Evolutionary conservation across 2,888 invertebrate genomes (phyloP), one percentile per base, ranked within the genome.

Genomic region (Cheilosia scutellata): DNA sequence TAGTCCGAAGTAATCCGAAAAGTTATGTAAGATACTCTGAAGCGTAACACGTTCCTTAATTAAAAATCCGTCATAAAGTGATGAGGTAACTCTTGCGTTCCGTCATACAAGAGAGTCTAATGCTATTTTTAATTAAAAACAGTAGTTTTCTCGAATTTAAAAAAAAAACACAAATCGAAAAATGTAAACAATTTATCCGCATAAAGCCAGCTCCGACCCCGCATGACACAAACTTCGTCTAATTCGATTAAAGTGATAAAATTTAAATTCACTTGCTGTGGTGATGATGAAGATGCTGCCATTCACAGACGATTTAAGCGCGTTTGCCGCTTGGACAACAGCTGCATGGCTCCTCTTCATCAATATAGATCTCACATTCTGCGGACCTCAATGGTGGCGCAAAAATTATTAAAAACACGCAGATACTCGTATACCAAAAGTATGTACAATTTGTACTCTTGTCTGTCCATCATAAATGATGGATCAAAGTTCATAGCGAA

Each of bases 231-330:
- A 72, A 78, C 53, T 31, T 33, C 37, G n/a, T 63, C 63, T 83
- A 83, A 83, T 83, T 83, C 37, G 78, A 83, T 83, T 79, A 74
- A 83, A 78, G 44, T 78, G 68, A 83, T 83, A 13, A 78, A 74
- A 74, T 63, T 82, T 53, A 62, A 72, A 72, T 62, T 70, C 27
- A 33, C 37, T 47, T 49, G 31, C 29, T 63, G 33, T 72, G 58
- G 51, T 37, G 79, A 74, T 44, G 71, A 49, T 63, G 40, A 71
- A 49, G 71, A 49, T 37, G 58, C 47, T 58, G 58, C 20, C 42
- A 16, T 42, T 49, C 20, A 20, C 16, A 58, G 58, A 42, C 58
- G 63, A 79, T 72, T 65, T 79, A 79, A 31, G 55, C 20, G 20
- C 20, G 29, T 63, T 63, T 9, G 31, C 20, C 47, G 11, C 20